These are phyloP conservation scores for Hydractinia echinata DNA, from an alignment of 30 jellyfish, hydroid and myxozoan genomes.

Conservation along the genomic window DNA sequence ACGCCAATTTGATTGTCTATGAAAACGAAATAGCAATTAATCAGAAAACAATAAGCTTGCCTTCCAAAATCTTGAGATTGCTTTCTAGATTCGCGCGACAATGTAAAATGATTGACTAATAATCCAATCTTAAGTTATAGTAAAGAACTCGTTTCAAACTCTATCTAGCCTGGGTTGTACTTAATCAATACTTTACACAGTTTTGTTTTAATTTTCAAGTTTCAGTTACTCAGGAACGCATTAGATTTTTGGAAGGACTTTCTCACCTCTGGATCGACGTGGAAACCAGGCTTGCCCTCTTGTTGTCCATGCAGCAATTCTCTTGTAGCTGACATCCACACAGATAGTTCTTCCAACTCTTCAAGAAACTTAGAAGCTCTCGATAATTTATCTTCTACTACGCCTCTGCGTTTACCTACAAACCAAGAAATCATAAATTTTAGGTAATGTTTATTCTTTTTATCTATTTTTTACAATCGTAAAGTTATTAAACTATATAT, in stretches of 20 bases:
- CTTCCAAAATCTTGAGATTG: no score
- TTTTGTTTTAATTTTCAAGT: no score
- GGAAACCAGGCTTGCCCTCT: constrained; percentile 52
- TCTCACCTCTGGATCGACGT: constrained; percentile 93
- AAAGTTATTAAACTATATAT: no score
- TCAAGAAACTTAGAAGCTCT: constrained; percentile 90
- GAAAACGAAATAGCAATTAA: not conserved
- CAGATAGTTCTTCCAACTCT: constrained; percentile 90
- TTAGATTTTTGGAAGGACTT: constrained; percentile 51
- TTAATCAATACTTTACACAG: no score
- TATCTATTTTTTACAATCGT: no score
- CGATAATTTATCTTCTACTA: constrained; percentile 57
- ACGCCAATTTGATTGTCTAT: constrained; percentile 73
- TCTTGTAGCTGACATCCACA: constrained; percentile 95
- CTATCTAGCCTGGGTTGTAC: no score
- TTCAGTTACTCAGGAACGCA: constrained; percentile 47
- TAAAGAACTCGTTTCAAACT: no score
- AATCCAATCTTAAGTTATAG: no score
- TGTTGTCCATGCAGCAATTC: constrained; percentile 74
- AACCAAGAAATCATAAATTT: not conserved
- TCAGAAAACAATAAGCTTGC: no score
- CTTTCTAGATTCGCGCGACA: no score
- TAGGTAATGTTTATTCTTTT: no score
- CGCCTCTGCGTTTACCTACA: constrained; percentile 41
- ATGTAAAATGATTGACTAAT: no score